A percentile compares a stretch with the other conserved stretches of the same genome.
These are phyloP conservation scores for Zoanthus sociatus DNA, from an alignment of 92 coral and sea anemone genomes.

Conservation along the genomic window DNA sequence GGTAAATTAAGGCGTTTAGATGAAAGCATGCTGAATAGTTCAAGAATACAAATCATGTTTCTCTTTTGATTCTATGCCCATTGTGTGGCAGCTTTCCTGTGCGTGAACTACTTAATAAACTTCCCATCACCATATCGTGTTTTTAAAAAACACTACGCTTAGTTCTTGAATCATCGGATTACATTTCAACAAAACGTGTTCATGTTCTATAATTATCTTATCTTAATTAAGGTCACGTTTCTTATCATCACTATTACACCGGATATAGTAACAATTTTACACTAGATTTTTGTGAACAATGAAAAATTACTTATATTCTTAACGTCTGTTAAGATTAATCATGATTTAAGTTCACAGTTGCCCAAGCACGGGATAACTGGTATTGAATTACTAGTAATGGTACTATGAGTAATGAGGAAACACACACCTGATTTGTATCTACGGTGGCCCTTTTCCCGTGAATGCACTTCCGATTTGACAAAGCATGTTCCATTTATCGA, in stretches of 20 bases:
- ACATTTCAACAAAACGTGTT: background rate
- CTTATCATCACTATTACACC: background rate
- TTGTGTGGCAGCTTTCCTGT: background rate
- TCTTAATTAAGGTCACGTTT: background rate
- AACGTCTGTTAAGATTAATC: background rate
- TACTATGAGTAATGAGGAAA: background rate
- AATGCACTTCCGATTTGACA: constrained; percentile 16
- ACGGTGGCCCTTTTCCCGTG: constrained; percentile 21
- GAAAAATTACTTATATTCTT: background rate
- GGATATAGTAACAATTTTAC: background rate
- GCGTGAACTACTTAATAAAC: background rate
- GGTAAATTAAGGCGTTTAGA: background rate
- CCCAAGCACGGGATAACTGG: background rate
- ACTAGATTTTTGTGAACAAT: background rate
- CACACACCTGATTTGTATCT: constrained; percentile 26
- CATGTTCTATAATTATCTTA: background rate
- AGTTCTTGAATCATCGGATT: background rate
- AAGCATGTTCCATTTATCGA: constrained; percentile 12
- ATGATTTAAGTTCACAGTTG: background rate
- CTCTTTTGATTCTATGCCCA: background rate
- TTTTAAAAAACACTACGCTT: background rate
- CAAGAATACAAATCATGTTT: background rate
- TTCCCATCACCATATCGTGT: background rate
- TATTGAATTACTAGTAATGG: background rate
- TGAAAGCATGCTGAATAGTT: background rate